These are phyloP conservation scores for Harpalus rufipes DNA, from an alignment of 2,888 invertebrate species.

Conservation along the genomic window DNA sequence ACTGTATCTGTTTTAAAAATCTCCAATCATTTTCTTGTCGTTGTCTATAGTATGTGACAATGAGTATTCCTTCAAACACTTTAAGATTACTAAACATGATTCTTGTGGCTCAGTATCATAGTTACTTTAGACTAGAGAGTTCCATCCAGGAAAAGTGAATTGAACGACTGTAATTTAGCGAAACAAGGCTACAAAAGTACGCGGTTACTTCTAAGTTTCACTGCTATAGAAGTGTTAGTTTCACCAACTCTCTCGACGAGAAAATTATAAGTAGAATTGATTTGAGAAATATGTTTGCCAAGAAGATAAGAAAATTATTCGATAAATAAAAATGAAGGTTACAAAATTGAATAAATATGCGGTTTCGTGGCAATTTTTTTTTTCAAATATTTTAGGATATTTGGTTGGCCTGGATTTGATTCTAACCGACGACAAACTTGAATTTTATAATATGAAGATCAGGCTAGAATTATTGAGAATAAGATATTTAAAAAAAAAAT, in stretches of 20 bases:
- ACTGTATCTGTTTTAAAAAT: too few relatives aligned
- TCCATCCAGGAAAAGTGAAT: conserved; percentile 17
- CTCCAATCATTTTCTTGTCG: too few relatives aligned
- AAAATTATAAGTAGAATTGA: conserved; percentile 32
- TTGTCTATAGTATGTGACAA: conserved; percentile 52
- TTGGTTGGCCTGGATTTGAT: too few relatives aligned
- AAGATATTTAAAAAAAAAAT: too few relatives aligned
- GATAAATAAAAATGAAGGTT: too few relatives aligned
- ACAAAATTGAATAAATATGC: too few relatives aligned
- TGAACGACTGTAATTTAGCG: conserved; percentile 58
- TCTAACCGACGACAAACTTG: too few relatives aligned
- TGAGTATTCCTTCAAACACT: conserved; percentile 54
- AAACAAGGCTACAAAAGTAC: conserved; percentile 61
- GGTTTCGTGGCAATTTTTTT: too few relatives aligned
- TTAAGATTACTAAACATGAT: conserved; percentile 58
- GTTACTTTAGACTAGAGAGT: background rate
- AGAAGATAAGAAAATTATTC: background rate
- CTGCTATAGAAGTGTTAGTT: conserved; percentile 45
- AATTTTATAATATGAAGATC: too few relatives aligned
- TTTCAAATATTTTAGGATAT: too few relatives aligned
- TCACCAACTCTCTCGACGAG: conserved; percentile 62
- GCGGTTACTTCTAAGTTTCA: conserved; percentile 56
- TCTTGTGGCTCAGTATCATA: background rate
- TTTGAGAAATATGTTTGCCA: background rate
- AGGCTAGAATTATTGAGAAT: too few relatives aligned